Conservation (phyloP, 2,888 invertebrate genomes). For the Theristus sp. region DNA sequence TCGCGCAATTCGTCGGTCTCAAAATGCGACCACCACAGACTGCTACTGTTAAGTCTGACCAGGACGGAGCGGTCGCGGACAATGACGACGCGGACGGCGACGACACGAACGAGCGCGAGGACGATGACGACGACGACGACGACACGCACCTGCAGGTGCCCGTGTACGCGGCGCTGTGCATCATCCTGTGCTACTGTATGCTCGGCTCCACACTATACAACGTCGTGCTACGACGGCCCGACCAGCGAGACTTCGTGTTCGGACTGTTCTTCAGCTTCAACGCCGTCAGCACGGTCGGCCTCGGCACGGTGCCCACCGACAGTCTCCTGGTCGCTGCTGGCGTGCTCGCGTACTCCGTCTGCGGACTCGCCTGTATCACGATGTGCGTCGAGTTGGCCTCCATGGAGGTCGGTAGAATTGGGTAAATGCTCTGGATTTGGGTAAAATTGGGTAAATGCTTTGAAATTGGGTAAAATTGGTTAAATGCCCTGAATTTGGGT, state of each 20-base stretch:
- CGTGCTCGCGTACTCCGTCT: background rate
- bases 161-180: background rate
- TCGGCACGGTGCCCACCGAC: background rate
- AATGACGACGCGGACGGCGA: too few species aligned
- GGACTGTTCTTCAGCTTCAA: background rate
- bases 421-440: too few species aligned
- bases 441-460: too few species aligned
- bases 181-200: background rate
- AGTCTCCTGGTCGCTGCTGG: background rate
- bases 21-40: too few species aligned
- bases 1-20: too few species aligned
- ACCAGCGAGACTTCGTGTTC: background rate
- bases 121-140: too few species aligned
- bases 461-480: too few species aligned
- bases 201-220: background rate
- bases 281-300: background rate
- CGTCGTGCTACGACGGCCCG: background rate
- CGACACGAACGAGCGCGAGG: too few species aligned
- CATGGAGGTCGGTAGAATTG: too few species aligned
- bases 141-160: background rate
- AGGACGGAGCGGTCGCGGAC: too few species aligned
- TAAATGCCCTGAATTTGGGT: too few species aligned
- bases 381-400: background rate
- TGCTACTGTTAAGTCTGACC: too few species aligned
- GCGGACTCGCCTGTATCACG: background rate